A percentile compares a stretch with the other conserved stretches of the same genome.
These are phyloP conservation scores for Saxidomus purpurata DNA, from an alignment of 1,140 invertebrate species.

Conservation along the genomic window DNA sequence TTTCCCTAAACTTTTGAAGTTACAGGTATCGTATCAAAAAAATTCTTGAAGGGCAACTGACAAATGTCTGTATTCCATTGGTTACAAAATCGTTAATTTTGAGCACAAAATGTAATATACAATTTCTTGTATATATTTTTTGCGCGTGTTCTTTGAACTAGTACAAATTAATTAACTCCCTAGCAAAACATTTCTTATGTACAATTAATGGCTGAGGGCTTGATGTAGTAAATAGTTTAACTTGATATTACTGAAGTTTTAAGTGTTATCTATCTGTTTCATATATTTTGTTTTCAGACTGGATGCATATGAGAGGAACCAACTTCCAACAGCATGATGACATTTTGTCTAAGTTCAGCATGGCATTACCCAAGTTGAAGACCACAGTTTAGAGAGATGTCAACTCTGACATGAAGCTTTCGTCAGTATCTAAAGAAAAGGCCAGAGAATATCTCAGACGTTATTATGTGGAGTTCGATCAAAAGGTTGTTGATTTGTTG, in stretches of 20 bases:
- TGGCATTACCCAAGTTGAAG: not conserved
- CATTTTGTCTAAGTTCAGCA: not conserved
- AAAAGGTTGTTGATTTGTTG: constrained; percentile 27
- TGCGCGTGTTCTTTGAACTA: too few relatives aligned
- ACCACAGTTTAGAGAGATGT: constrained; percentile 11
- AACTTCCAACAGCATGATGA: not conserved
- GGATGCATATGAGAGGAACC: not conserved
- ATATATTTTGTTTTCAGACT: not conserved
- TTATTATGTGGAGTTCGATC: constrained; percentile 22
- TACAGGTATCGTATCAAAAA: too few relatives aligned
- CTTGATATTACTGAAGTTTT: not conserved
- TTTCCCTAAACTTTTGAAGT: too few relatives aligned
- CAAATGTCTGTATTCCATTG: too few relatives aligned
- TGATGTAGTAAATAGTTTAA: too few relatives aligned
- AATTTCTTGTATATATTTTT: too few relatives aligned
- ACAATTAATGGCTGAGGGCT: too few relatives aligned
- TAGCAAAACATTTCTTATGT: too few relatives aligned
- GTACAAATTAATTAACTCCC: too few relatives aligned
- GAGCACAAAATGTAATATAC: too few relatives aligned
- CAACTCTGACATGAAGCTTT: not conserved
- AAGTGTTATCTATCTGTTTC: not conserved
- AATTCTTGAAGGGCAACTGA: too few relatives aligned
- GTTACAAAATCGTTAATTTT: too few relatives aligned
- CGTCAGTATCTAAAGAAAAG: not conserved
- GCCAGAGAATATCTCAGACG: not conserved